Percentiles rank a stretch among this genome's conserved stretches.
Conservation (phyloP, 2,888 invertebrate genomes). For the Ennomos erosarius region DNA sequence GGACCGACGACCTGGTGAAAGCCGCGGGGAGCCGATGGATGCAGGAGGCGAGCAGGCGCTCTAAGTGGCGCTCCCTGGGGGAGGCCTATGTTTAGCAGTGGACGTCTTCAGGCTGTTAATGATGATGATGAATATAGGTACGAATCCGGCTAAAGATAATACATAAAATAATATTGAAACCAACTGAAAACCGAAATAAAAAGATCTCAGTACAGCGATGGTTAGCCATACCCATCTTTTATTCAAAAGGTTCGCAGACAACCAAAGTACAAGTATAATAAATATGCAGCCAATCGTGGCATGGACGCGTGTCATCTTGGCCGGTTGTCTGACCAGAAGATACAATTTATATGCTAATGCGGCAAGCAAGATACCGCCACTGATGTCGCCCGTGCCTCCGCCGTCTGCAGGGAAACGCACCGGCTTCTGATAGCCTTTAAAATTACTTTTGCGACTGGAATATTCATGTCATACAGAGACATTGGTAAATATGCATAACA, state of each 20-base stretch:
- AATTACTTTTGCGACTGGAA: slow-evolving; percentile 69
- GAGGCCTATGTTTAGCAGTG: too few species aligned
- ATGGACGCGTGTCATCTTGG: slow-evolving; percentile 77
- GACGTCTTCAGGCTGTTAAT: too few species aligned
- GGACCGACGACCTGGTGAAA: too few species aligned
- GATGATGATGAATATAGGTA: too few species aligned
- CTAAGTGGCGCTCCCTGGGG: too few species aligned
- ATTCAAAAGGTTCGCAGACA: slow-evolving; percentile 24
- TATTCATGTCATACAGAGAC: slow-evolving; percentile 52
- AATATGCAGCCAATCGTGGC: slow-evolving; percentile 60
- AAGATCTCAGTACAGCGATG: not conserved
- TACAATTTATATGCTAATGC: slow-evolving; percentile 86
- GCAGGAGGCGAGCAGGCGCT: too few species aligned
- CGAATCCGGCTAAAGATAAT: too few species aligned
- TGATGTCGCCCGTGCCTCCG: slow-evolving; percentile 59
- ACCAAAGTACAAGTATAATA: slow-evolving; percentile 47
- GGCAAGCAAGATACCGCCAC: slow-evolving; percentile 74
- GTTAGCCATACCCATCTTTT: slow-evolving; percentile 17
- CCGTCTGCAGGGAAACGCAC: slow-evolving; percentile 49
- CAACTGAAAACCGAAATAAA: too few species aligned
- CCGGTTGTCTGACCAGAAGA: slow-evolving; percentile 79
- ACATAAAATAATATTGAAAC: too few species aligned
- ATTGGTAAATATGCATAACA: slow-evolving; percentile 32
- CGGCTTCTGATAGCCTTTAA: slow-evolving; percentile 73
- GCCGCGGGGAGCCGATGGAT: too few species aligned